Percentiles rank a stretch among this genome's conserved stretches.
Conservation (phyloP, 2,113 vertebrate genomes). For the Xiphophorus couchianus region DNA sequence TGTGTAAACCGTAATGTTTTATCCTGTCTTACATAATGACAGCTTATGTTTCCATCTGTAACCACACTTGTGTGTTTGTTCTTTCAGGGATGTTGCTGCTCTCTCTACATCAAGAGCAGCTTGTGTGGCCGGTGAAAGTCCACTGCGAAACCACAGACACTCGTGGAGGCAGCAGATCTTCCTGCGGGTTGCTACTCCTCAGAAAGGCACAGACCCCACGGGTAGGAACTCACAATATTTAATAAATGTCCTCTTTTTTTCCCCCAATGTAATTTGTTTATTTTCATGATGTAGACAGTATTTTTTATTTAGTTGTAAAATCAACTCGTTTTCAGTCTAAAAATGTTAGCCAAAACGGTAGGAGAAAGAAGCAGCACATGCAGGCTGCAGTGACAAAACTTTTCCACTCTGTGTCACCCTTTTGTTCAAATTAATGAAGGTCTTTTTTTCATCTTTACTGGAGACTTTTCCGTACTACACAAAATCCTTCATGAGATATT, state of each 20-base stretch:
- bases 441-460: not conserved
- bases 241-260: too few relatives aligned
- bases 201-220: conserved; percentile 86
- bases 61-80: conserved; percentile 22
- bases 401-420: conserved; percentile 51
- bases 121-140: conserved; percentile 73
- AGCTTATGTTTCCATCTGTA: not conserved
- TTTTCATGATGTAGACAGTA: too few relatives aligned
- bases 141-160: conserved; percentile 85
- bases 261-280: too few relatives aligned
- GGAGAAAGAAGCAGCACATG: not conserved
- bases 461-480: not conserved
- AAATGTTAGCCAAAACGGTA: not conserved
- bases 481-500: not conserved
- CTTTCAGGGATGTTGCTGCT: conserved; percentile 85
- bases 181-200: conserved; percentile 95
- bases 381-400: conserved; percentile 13
- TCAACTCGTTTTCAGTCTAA: not conserved
- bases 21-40: not conserved
- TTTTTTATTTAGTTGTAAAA: not conserved
- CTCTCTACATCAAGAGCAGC: conserved; percentile 74
- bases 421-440: not conserved
- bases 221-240: conserved; percentile 72
- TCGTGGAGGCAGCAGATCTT: conserved; percentile 99
- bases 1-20: not conserved